Base-by-base conservation (phyloP, 2,113 vertebrate genomes). In the Malurus cyaneus region DNA sequence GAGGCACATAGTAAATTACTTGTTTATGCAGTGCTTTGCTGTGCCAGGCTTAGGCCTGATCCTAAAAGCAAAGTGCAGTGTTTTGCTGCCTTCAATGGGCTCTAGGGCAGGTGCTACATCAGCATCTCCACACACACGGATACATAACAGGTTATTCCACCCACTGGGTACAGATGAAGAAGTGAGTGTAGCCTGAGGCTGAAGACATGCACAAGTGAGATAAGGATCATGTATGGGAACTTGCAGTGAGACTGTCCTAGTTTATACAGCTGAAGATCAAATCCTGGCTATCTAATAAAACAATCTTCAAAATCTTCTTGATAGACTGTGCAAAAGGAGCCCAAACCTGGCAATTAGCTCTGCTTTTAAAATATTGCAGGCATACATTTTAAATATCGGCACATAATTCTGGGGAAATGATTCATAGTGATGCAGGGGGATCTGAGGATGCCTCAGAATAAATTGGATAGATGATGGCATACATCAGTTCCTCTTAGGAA, bases 251-350 rank as follows among this genome's bases (percentile, higher is more conserved):
- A 19, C 34, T 70, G 86, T 18, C 56, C 67, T 47, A n/a, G 56
- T 93, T 93, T 88, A 36, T 56, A 24, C 44, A 92, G 81, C 47
- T 83, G 79, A 93, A 95, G 39, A 90, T 62, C 47, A 89, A 88
- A 66, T 77, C 59, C 64, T 83, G 80, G 60, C 52, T 92, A 44
- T 29, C 85, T 92, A 92, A 88, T 88, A 69, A 88, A 88, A 49
- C 21, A 50, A 77, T 89, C 46, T 88, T 61, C 46, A 80, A 53
- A 76, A 83, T 88, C 36, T 83, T 80, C 80, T 93, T 5, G 9
- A 59, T 49, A 93, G 85, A 41, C 54, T 83, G 13, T 82, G 72
- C 46, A 88, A 73, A 93, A 93, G 29, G 50, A 92, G 59, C 8
- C 9, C 18, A 2, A 85, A 89, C 49, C 25, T 69, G 78, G 42